Base-by-base conservation (phyloP, 2,113 vertebrate genomes). In the Brachyistius frenatus region DNA sequence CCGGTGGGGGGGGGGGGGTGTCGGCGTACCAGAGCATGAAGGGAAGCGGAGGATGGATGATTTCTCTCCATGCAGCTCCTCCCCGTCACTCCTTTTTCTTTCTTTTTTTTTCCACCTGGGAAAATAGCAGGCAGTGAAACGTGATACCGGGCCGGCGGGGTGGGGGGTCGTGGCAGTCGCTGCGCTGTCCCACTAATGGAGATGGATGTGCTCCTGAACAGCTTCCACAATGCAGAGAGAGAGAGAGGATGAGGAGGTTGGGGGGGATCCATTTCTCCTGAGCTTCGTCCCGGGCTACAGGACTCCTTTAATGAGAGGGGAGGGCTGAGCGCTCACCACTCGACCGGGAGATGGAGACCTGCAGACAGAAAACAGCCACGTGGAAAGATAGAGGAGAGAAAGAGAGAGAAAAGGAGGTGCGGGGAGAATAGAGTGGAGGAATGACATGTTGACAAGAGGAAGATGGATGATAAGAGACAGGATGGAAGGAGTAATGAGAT, bases 181-280 rank as follows among this genome's bases (percentile, higher is more conserved):
- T 85, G 81, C 73, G 31, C 81, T 80, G 87, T 91, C 91, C 83
- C 57, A 5, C 86, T 94, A 95, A 95, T 94, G 91, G 93, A 95
- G 94, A 95, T 93, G 84, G 91, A 95, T 94, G 91, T 85, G 86
- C 90, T 93, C 83, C 90, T 65, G 32, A 91, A 86, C 76, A 69
- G 87, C 81, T 68, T 84, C 73, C 69, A 53, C 37, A 63, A 77
- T 13, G 31, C 63, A 74, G 76, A 70, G 79, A 85, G 71, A 65
- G 67, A 50, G 66, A 75, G 14, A 23, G 23, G 23, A 23, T 23
- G 23, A 23, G 23, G 23, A 23, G 23, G 23, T 23, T 23, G 35
- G 67, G 37, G 75, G 78, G 77, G 77, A 85, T 88, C 73, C 80
- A 89, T 93, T 90, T 88, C 85, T 86, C 72, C 81, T 73, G 55